Base-by-base conservation (phyloP, 2,888 invertebrate genomes). In the Busseola fusca region DNA sequence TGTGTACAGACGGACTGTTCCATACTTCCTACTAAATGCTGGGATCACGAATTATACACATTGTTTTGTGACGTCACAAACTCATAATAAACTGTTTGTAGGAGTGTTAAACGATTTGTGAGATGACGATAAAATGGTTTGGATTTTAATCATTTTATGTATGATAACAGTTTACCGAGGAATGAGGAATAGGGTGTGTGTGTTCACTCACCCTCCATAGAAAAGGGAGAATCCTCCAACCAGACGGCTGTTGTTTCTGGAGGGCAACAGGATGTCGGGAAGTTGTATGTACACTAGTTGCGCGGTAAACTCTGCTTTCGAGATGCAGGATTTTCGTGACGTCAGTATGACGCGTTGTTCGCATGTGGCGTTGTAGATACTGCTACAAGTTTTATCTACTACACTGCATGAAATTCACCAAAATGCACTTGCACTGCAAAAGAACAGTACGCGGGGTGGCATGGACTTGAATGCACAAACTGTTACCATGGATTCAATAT, bases 21-120 rank as follows among this genome's bases (percentile, higher is more conserved):
- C 40, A 72, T 69, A 84, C 58, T 72, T 73, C 59, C 74, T 48
- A 78, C 69, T 78, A 82, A 80, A 68, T 65, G 30, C 12, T 45
- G 34, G 45, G 4, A 59, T 78, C 80, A 80, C 80, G 80, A 69
- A 58, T 37, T 45, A 40, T 42, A 56, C 27, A 69, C 77, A 56
- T 57, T 48, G 0, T 40, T 30, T 2, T 60, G 52, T 81, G 52
- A 64, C 72, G 50, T 75, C 50, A 25, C 27, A 40, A 34, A 21
- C 74, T 25, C 37, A 18, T 45, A 34, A 21, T 37, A 54, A 34
- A 30, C 25, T 80, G 52, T 62, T 69, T 72, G 14, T 4, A 7
- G 10, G 34, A 34, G 56, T 42, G 14, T 72, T 64, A 62, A 42
- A 27, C 6, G 21, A 25, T 71, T 27, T 64, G 37, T 34, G 34